Conservation (phyloP, 2,888 invertebrate genomes). For the Octodonta nipae region DNA sequence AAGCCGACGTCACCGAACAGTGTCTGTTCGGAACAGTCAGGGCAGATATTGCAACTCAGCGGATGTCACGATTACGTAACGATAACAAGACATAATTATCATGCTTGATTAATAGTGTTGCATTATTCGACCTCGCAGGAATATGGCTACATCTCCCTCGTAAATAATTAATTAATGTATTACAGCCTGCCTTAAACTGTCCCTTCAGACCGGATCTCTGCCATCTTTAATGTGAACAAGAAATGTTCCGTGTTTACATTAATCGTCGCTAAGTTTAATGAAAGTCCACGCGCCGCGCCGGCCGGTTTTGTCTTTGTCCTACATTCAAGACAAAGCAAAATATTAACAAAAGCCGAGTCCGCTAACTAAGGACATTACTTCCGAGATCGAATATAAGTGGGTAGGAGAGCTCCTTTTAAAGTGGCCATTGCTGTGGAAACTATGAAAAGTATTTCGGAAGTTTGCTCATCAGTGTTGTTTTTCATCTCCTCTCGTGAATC, state of each 20-base stretch:
- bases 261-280: conserved; percentile 4
- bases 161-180: conserved; percentile 21
- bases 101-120: conserved; percentile 23
- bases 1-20: no score
- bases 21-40: no score
- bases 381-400: no score
- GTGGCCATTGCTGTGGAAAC: no score
- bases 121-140: conserved; percentile 19
- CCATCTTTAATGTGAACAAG: conserved; percentile 10
- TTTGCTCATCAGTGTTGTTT: no score
- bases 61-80: conserved; percentile 14
- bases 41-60: no score
- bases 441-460: no score
- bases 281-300: no score
- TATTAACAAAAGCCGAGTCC: not conserved
- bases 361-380: no score
- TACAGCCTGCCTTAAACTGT: conserved; percentile 15
- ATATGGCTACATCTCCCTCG: conserved; percentile 13
- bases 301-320: conserved; percentile 2
- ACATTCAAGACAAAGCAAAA: not conserved
- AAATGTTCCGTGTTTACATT: conserved; percentile 7
- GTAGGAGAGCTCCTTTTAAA: no score
- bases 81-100: conserved; percentile 25
- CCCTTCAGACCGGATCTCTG: conserved; percentile 9
- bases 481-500: no score